A percentile compares a stretch with the other conserved stretches of the same genome.
Evolutionary conservation across 2,888 invertebrate species (phyloP).

Genomic region (Nudaria mundana): DNA sequence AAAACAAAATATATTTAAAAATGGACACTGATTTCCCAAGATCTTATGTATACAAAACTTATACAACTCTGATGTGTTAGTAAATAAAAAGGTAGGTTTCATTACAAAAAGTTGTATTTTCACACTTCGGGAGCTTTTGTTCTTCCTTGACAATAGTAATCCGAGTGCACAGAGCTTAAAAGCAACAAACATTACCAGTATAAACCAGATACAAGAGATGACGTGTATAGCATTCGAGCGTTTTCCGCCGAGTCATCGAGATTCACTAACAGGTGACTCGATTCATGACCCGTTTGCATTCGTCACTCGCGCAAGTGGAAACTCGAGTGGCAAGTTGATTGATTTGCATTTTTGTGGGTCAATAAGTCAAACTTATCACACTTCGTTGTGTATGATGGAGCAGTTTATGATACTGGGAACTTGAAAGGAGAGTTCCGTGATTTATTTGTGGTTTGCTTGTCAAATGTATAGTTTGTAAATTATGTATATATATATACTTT

Average conservation of each 20-base stretch:
- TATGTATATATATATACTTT: too few relatives aligned
- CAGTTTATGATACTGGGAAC: neutral
- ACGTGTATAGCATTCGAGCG: constrained; percentile 42
- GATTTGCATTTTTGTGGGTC: constrained; percentile 1
- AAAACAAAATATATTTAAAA: too few relatives aligned
- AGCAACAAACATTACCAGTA: constrained; percentile 18
- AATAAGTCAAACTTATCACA: neutral
- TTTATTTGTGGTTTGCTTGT: neutral
- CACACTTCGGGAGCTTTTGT: neutral
- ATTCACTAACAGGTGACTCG: constrained; percentile 47
- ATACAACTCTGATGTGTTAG: too few relatives aligned
- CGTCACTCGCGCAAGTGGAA: constrained; percentile 21
- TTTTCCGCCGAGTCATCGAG: constrained; percentile 51
- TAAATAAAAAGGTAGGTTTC: too few relatives aligned
- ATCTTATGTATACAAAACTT: too few relatives aligned
- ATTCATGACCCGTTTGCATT: constrained; percentile 34
- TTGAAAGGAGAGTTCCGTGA: neutral
- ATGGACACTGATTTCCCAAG: too few relatives aligned
- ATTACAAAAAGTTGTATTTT: too few relatives aligned
- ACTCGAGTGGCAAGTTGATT: constrained; percentile 26
- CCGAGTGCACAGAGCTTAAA: neutral
- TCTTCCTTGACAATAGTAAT: neutral
- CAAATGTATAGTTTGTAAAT: neutral
- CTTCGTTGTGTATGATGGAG: neutral
- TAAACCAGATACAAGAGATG: constrained; percentile 36